Evolutionary conservation across 2,888 invertebrate species (phyloP), one percentile per base, ranked within the genome.

Genomic region (Ochlodes sylvanus): DNA sequence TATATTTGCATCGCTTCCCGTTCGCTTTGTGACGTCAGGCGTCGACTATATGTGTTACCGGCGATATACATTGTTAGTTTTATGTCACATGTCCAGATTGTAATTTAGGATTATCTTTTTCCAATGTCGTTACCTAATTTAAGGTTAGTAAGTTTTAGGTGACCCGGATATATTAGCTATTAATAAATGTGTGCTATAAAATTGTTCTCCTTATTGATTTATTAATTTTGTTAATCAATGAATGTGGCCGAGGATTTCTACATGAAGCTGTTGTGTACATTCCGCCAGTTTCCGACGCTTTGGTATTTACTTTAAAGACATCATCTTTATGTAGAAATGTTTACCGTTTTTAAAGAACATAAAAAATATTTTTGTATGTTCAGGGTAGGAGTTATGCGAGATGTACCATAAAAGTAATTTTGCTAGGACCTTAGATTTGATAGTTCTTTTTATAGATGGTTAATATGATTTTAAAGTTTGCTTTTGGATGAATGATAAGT

Each of bases 361-460:
- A 84, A 88, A n/a, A 89, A 82, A 91, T 92, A 93, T 92, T 92
- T 93, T 92, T 92, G 88, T 92, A 93, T 92, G 89, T 90, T 90
- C 87, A 85, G 88, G 86, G 85, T 88, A 89, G 86, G 82, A 85
- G 79, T 77, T 77, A 77, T 82, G 87, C 80, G 81, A 86, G 82
- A 80, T 89, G 88, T 90, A 90, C 81, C 85, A 89, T 88, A 88
- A 83, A 87, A 85, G 80, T 89, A 89, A 90, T 79, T 83, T 86
- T 84, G 89, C 87, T 92, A 92, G 89, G 82, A 87, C 82, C 85
- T 89, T 92, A 92, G 92, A 89, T 88, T 90, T 88, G 84, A 89
- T 92, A 91, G 88, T 89, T 90, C 77, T 90, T 92, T 27, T 90
- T 90, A 88, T 90, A 89, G 86, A 89, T 85, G 88, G 85, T 92